Conservation (phyloP, 1,140 invertebrate species). For the Wasmannia auropunctata region DNA sequence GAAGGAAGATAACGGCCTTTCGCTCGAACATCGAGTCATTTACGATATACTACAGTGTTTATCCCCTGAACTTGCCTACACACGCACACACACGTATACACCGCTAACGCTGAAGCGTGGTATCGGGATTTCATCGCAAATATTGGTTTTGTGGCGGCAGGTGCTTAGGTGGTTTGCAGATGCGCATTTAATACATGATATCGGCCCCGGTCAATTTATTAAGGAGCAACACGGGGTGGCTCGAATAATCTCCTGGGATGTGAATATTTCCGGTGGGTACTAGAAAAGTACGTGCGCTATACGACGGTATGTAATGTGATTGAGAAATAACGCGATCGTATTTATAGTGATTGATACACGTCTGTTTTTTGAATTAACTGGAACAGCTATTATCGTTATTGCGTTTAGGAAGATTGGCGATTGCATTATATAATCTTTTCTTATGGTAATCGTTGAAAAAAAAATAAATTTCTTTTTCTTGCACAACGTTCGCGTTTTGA, state of each 20-base stretch:
- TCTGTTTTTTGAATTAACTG: not conserved
- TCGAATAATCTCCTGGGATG: constrained; percentile 1
- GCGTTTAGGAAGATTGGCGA: not conserved
- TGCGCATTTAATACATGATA: constrained; percentile 44
- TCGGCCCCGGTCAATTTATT: constrained; percentile 42
- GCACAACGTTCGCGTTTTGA: not conserved
- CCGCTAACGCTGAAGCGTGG: constrained; percentile 13
- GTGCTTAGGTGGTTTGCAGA: constrained; percentile 35
- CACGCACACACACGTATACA: not conserved
- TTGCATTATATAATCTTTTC: not conserved
- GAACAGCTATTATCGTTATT: not conserved
- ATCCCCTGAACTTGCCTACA: not conserved
- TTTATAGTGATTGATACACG: not conserved
- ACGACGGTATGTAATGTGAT: not conserved
- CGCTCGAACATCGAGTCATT: constrained; percentile 35
- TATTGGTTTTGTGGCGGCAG: constrained; percentile 53
- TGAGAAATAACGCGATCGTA: not conserved
- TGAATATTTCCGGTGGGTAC: not conserved
- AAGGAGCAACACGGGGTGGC: not conserved
- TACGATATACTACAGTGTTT: constrained; percentile 45
- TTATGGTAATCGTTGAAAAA: not conserved
- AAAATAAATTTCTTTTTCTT: not conserved
- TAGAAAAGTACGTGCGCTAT: not conserved
- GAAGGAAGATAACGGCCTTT: constrained; percentile 32
- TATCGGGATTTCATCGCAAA: constrained; percentile 59